phyloP scores from a whole-genome alignment of 1,140 invertebrate genomes.

The Nephotettix cincticeps region DNA sequence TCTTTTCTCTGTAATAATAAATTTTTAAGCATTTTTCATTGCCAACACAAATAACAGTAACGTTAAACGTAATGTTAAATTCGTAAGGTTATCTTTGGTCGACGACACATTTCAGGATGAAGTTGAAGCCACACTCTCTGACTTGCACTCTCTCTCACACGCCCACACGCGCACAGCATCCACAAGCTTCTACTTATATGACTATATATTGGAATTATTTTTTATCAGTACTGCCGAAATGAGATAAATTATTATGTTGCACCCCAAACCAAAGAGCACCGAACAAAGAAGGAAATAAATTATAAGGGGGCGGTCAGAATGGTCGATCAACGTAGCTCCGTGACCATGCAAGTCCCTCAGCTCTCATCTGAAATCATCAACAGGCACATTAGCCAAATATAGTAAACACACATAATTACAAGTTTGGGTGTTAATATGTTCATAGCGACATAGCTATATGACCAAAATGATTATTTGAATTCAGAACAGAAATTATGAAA shows the following conservation, averaged over 20 bases:
- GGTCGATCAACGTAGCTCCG: background rate
- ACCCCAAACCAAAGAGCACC: slow-evolving; percentile 24
- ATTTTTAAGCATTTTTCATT: too few relatives aligned
- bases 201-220: slow-evolving; percentile 25
- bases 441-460: too few relatives aligned
- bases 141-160: background rate
- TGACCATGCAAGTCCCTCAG: background rate
- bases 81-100: slow-evolving; percentile 13
- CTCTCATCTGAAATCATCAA: slow-evolving; percentile 27
- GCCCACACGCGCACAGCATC: background rate
- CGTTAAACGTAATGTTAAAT: background rate
- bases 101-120: background rate
- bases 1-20: background rate
- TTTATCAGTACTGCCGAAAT: slow-evolving; percentile 16
- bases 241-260: slow-evolving; percentile 13
- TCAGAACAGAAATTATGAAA: too few relatives aligned
- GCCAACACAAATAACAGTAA: background rate
- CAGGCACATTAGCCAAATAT: too few relatives aligned
- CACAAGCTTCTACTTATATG: slow-evolving; percentile 14
- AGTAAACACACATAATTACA: too few relatives aligned
- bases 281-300: slow-evolving; percentile 5
- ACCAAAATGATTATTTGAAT: too few relatives aligned
- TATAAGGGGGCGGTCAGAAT: background rate
- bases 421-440: too few relatives aligned
- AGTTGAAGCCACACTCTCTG: background rate